These are phyloP conservation scores for Microplitis deprimator DNA, from an alignment of 2,888 invertebrate genomes.

Conservation along the genomic window DNA sequence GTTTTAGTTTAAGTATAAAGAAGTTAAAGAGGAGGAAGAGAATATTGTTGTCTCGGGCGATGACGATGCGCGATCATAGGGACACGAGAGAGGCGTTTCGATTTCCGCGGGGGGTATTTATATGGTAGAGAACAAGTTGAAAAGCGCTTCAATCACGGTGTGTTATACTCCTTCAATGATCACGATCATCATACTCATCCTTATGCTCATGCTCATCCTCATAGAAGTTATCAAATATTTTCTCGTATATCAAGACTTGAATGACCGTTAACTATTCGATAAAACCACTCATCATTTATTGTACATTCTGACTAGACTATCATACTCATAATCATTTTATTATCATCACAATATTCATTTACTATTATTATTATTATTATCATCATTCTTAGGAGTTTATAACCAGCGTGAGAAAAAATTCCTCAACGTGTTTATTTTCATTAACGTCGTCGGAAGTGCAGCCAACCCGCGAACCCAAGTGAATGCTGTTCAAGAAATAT, in stretches of 20 bases:
- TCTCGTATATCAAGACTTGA: neutral
- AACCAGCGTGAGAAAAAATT: neutral
- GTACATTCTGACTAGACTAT: neutral
- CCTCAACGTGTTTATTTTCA: conserved; percentile 19
- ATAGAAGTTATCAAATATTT: neutral
- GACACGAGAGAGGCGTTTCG: conserved; percentile 68
- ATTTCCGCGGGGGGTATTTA: conserved; percentile 62
- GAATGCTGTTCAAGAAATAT: conserved; percentile 17
- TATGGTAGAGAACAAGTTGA: conserved; percentile 46
- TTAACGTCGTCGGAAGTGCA: conserved; percentile 14
- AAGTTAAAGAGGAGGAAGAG: neutral
- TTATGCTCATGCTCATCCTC: neutral
- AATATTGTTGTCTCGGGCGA: conserved; percentile 41
- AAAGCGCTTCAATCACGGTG: neutral
- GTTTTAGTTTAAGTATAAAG: neutral
- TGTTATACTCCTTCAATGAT: neutral
- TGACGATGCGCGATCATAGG: conserved; percentile 57
- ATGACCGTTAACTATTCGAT: conserved; percentile 1
- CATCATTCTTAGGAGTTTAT: too few species aligned
- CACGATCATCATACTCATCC: neutral
- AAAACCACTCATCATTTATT: neutral
- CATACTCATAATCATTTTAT: neutral
- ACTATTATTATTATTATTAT: too few species aligned
- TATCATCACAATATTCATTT: neutral
- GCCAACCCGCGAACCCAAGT: neutral